A percentile compares a stretch with the other conserved stretches of the same genome.
Evolutionary conservation across 2,797 vertebrate genomes (phyloP).

Genomic region (Tarsius wallacei): DNA sequence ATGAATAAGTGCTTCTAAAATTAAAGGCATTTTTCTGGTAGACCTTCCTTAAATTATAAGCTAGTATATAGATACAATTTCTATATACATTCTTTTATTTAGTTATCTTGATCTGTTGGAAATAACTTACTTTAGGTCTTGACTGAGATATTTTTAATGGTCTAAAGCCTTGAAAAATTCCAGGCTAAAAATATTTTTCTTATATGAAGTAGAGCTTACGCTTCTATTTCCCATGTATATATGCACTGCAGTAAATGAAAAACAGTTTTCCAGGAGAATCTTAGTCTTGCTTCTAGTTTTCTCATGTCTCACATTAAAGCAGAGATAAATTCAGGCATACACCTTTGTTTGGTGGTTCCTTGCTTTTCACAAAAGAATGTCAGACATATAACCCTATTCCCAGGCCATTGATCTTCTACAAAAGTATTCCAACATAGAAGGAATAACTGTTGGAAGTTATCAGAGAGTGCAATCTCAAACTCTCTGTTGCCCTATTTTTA

Average conservation of each 20-base stretch:
- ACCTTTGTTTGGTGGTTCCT: background rate
- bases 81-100: background rate
- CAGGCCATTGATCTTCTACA: background rate
- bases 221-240: background rate
- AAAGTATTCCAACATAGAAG: conserved; percentile 12
- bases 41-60: conserved; percentile 17
- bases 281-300: background rate
- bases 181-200: conserved; percentile 19
- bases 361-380: background rate
- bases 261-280: conserved; percentile 8
- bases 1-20: background rate
- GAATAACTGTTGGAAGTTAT: background rate
- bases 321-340: background rate
- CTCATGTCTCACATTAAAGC: background rate
- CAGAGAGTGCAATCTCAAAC: background rate
- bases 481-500: background rate
- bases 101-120: conserved; percentile 7
- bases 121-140: conserved; percentile 24
- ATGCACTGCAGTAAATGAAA: background rate
- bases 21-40: background rate
- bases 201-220: background rate
- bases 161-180: conserved; percentile 41
- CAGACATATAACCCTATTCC: background rate
- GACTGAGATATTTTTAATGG: conserved; percentile 32
- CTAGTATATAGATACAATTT: conserved; percentile 26